Base-by-base conservation (phyloP, 2,797 vertebrate species). In the Octomys mimax region DNA sequence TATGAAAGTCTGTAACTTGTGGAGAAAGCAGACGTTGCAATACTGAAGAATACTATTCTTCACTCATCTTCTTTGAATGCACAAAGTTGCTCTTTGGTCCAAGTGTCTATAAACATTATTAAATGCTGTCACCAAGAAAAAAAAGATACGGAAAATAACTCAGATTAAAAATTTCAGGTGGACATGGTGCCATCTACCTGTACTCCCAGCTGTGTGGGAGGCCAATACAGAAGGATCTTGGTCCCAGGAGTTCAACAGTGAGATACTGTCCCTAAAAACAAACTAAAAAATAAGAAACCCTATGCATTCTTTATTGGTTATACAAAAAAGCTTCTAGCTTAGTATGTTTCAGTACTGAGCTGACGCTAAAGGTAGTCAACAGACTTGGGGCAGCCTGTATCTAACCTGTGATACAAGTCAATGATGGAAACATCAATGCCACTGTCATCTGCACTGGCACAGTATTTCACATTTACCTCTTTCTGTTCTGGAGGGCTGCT, bases 401-500 rank as follows among this genome's bases (percentile, higher is more conserved):
- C 52, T 26, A 70, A 59, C 70, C 49, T 1, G 2, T 70, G 42
- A 77, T 24, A 22, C 54, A 49, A n/a, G 71, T 64, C 42, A 33
- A 36, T 0, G 4, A 68, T 9, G 5, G 68, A 80, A 59, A 62
- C 7, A 12, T 57, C 28, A 70, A 31, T 46, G 57, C 13, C 33
- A 36, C n/a, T 0, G 14, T 28, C 42, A 10, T 28, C 21, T 0
- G 46, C 33, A 36, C 18, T 9, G 22, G 71, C 33, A 73, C n/a
- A 22, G 83, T n/a, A 81, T n/a, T 73, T 57, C 9, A 57, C 33
- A 46, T 24, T 93, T 92, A 97, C 96, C 96, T 97, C 92, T 90
- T 93, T 97, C 80, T 97, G 95, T 92, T 97, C 96, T 70, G 95
- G 94, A 80, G 97, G 81, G 71, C 86, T 97, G 85, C 94, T 97